These are phyloP conservation scores for Neelides folsomi DNA, from an alignment of 2,888 invertebrate species.

Conservation along the genomic window DNA sequence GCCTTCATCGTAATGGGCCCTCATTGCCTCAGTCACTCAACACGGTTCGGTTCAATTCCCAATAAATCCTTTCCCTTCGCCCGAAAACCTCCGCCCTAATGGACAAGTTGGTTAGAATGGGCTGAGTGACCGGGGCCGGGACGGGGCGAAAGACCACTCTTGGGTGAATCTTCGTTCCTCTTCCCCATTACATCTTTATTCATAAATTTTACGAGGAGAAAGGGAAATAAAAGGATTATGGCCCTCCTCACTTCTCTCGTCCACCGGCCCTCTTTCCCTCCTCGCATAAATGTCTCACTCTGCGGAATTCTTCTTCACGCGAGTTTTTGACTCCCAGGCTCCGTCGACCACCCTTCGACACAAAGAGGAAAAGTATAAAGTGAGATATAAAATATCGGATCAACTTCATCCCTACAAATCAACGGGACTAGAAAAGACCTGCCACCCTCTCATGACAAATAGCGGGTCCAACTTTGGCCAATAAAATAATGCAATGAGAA, in stretches of 20 bases:
- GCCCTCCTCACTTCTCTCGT: constrained; percentile 11
- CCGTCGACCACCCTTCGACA: background rate
- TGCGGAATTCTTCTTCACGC: constrained; percentile 20
- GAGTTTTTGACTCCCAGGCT: constrained; percentile 4
- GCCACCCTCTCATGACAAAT: no score
- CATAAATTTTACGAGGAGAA: constrained; percentile 17
- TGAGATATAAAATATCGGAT: constrained; percentile 22
- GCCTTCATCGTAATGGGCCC: no score
- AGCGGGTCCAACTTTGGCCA: no score
- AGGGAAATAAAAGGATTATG: constrained; percentile 19
- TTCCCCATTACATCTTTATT: constrained; percentile 16
- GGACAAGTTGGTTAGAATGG: constrained; percentile 16
- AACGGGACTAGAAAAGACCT: constrained; percentile 16
- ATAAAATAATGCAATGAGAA: no score
- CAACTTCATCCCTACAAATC: constrained; percentile 24
- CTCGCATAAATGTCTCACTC: constrained; percentile 13
- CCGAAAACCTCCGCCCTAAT: constrained; percentile 11
- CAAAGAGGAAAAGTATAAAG: background rate
- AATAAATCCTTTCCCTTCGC: constrained; percentile 16
- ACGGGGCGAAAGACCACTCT: background rate
- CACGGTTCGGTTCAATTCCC: constrained; percentile 11
- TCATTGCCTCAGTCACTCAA: background rate
- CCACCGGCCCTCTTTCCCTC: constrained; percentile 3
- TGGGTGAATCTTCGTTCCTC: constrained; percentile 1
- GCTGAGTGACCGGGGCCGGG: background rate